phyloP scores from a whole-genome alignment of 64 coral and sea anemone species.

The Exaiptasia diaphana region DNA sequence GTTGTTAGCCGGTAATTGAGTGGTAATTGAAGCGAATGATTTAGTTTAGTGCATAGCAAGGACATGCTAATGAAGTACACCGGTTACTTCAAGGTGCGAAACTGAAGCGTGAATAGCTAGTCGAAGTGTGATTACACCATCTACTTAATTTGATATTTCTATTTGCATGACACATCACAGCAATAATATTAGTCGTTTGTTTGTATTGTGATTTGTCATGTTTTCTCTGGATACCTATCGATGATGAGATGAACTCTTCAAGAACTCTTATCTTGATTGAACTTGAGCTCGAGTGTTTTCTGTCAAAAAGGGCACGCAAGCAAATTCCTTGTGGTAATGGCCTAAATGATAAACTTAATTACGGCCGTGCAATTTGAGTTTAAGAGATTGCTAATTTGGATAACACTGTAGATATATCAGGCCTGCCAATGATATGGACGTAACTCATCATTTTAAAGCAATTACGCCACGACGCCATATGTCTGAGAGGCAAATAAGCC shows the following conservation, averaged over 20 bases:
- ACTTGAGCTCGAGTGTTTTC: conserved; percentile 14
- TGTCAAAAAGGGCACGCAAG: conserved; percentile 20
- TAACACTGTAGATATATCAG: conserved; percentile 84
- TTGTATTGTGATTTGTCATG: conserved; percentile 51
- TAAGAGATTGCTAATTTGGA: conserved; percentile 90
- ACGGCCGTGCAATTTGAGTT: conserved; percentile 62
- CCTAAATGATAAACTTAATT: conserved; percentile 75
- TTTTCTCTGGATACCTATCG: neutral
- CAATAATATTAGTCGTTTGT: conserved; percentile 61
- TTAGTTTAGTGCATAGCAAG: conserved; percentile 64
- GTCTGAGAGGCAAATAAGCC: conserved; percentile 59
- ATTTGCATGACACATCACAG: conserved; percentile 47
- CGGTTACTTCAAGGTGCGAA: too few species aligned
- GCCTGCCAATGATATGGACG: conserved; percentile 67
- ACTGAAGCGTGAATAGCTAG: too few species aligned
- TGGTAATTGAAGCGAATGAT: conserved; percentile 90
- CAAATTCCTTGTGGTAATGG: conserved; percentile 70
- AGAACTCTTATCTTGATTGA: conserved; percentile 42
- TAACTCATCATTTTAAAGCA: conserved; percentile 81
- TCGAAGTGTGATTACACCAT: too few species aligned
- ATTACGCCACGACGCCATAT: conserved; percentile 69
- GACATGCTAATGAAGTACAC: conserved; percentile 76
- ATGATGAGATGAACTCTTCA: conserved; percentile 40
- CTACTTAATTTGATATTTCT: neutral
- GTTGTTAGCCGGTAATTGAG: conserved; percentile 91